These are phyloP conservation scores for Todiramphus saurophagus DNA, from an alignment of 2,113 vertebrate genomes.

Conservation along the genomic window DNA sequence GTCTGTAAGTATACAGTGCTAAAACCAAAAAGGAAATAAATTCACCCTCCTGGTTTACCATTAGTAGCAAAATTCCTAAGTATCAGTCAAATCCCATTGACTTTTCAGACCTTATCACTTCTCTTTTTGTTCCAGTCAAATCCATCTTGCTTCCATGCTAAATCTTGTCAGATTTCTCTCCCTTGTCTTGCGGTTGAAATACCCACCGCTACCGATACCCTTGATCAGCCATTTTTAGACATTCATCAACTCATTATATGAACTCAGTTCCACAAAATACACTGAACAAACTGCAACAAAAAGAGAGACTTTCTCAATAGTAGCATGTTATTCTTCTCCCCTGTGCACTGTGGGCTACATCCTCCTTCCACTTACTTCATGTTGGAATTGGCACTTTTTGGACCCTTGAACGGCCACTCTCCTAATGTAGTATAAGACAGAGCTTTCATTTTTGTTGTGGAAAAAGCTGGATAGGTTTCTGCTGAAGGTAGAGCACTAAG, in stretches of 20 bases:
- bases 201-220: neutral
- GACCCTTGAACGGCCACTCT: neutral
- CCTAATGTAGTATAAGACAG: neutral
- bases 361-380: neutral
- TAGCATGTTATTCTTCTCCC: neutral
- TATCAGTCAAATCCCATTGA: neutral
- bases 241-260: neutral
- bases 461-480: neutral
- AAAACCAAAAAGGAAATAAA: neutral
- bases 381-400: neutral
- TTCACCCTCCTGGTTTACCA: neutral
- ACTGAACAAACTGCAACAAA: rapidly evolving
- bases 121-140: neutral
- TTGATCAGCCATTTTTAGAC: neutral
- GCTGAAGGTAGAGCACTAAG: neutral
- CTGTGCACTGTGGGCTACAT: neutral
- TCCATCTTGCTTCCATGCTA: neutral
- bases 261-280: neutral
- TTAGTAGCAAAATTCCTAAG: neutral
- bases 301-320: neutral
- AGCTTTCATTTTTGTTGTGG: neutral
- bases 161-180: neutral
- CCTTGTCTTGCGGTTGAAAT: neutral
- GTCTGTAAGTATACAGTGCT: neutral
- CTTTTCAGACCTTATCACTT: neutral